phyloP scores from a whole-genome alignment of 1,140 invertebrate genomes.

The Aricia agestis region DNA sequence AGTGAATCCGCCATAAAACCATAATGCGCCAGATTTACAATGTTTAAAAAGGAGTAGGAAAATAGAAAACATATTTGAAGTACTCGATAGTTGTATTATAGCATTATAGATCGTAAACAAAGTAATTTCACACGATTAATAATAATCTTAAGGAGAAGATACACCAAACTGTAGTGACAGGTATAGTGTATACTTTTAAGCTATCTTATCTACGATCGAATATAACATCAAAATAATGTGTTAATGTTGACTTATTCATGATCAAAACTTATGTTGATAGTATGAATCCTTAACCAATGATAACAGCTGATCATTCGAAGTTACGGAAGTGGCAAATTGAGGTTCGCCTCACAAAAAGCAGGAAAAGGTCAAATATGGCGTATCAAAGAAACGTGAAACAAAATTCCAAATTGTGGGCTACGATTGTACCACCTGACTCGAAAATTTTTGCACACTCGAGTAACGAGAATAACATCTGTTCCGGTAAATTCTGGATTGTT shows the following conservation, averaged over 20 bases:
- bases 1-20: conserved; percentile 23
- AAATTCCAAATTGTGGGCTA: conserved; percentile 39
- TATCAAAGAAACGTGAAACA: conserved; percentile 18
- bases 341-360: conserved; percentile 9
- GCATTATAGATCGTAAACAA: too few species aligned
- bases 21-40: conserved; percentile 12
- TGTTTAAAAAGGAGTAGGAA: too few species aligned
- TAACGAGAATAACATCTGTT: conserved; percentile 44
- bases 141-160: too few species aligned
- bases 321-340: background rate
- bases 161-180: too few species aligned
- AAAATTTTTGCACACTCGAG: conserved; percentile 40
- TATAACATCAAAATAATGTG: background rate
- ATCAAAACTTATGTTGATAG: too few species aligned
- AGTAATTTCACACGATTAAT: too few species aligned
- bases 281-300: background rate
- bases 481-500: conserved; percentile 33
- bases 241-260: too few species aligned
- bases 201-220: background rate
- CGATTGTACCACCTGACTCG: conserved; percentile 41
- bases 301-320: background rate
- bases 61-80: too few species aligned
- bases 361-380: conserved; percentile 18
- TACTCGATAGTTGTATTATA: too few species aligned
- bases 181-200: too few species aligned